A percentile compares a stretch with the other conserved stretches of the same genome.
phyloP scores from a whole-genome alignment of 2,113 vertebrate species.

The Dicaeum eximium region DNA sequence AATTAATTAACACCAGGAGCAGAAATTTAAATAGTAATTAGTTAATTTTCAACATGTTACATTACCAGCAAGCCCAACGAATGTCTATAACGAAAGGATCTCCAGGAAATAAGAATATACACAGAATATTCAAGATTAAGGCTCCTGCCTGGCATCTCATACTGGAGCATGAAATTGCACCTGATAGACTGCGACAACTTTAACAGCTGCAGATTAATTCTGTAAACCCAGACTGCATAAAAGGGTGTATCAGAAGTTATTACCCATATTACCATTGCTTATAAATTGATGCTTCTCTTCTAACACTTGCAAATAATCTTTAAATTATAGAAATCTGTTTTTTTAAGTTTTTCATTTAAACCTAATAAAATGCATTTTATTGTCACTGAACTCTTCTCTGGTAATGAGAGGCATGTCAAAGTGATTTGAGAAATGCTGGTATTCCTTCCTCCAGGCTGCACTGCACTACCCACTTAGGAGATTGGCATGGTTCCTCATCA shows the following conservation, averaged over 20 bases:
- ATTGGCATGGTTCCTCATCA: neutral
- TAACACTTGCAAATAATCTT: neutral
- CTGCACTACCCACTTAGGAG: neutral
- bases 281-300: neutral
- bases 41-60: neutral
- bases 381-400: neutral
- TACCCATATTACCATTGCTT: neutral
- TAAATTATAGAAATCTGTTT: neutral
- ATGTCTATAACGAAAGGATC: neutral
- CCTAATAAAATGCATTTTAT: neutral
- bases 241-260: neutral
- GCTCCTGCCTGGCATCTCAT: neutral
- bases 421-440: neutral
- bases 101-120: neutral
- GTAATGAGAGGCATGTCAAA: neutral
- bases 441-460: neutral
- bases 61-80: neutral
- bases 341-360: neutral
- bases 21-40: neutral
- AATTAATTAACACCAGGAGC: neutral
- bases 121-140: neutral
- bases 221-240: neutral
- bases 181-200: neutral
- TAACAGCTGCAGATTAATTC: neutral
- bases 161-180: neutral